A percentile compares a stretch with the other conserved stretches of the same genome.
phyloP scores from a whole-genome alignment of 1,140 invertebrate species.

The Eupristina koningsbergeri region DNA sequence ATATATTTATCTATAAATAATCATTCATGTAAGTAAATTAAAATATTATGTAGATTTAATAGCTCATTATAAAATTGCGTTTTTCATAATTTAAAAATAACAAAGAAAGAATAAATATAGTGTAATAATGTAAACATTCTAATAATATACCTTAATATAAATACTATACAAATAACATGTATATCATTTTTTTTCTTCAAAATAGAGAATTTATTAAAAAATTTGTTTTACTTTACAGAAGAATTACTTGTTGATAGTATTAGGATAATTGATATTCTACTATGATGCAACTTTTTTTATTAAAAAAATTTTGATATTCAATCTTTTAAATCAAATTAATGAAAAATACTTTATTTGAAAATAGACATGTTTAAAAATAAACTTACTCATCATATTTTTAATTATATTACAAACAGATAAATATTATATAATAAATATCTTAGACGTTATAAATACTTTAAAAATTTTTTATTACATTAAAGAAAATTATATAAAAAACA shows the following conservation, averaged over 20 bases:
- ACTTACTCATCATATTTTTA: constrained; percentile 15
- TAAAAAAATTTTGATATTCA: neutral
- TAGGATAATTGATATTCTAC: neutral
- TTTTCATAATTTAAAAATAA: too few species aligned
- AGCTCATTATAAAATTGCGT: neutral
- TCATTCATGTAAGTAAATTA: neutral
- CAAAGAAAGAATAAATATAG: too few species aligned
- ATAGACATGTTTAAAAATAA: constrained; percentile 8
- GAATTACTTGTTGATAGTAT: neutral
- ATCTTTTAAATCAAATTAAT: too few species aligned
- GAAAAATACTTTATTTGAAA: neutral
- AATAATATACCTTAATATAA: too few species aligned
- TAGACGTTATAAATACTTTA: constrained; percentile 7
- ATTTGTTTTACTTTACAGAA: neutral
- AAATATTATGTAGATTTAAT: neutral
- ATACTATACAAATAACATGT: too few species aligned
- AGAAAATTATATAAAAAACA: too few species aligned
- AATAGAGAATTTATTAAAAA: neutral
- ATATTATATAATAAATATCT: too few species aligned
- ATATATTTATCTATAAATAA: neutral
- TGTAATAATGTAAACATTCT: neutral
- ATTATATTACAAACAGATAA: neutral
- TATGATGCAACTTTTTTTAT: neutral
- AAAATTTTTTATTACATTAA: too few species aligned
- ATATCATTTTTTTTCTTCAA: too few species aligned